phyloP scores from a whole-genome alignment of 2,113 vertebrate species.

The Albula glossodonta region DNA sequence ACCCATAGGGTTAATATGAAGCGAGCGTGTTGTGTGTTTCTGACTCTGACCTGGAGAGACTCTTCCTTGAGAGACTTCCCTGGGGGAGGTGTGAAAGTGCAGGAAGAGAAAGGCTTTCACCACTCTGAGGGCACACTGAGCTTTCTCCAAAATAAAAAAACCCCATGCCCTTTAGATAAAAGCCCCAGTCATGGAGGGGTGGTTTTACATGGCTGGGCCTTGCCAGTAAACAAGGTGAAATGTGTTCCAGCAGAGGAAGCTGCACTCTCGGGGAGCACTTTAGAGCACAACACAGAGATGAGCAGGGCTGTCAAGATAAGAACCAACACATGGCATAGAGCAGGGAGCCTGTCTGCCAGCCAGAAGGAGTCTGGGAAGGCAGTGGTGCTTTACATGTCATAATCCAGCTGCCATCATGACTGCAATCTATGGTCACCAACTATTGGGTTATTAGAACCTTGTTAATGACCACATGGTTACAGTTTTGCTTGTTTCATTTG shows the following conservation, averaged over 20 bases:
- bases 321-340: not conserved
- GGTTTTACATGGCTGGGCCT: conserved; percentile 42
- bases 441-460: too few species aligned
- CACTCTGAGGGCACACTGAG: conserved; percentile 31
- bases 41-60: conserved; percentile 58
- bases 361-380: not conserved
- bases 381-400: not conserved
- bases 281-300: not conserved
- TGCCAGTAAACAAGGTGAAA: conserved; percentile 35
- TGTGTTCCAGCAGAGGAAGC: not conserved
- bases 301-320: not conserved
- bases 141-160: not conserved
- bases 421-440: too few species aligned
- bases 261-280: not conserved
- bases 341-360: not conserved
- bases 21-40: conserved; percentile 18
- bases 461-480: too few species aligned
- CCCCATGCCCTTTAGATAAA: conserved; percentile 46
- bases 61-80: conserved; percentile 44
- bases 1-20: conserved; percentile 40
- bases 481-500: too few species aligned
- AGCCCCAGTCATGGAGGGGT: conserved; percentile 39
- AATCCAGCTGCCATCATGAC: not conserved
- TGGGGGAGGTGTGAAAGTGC: conserved; percentile 42
- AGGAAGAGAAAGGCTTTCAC: conserved; percentile 22